A percentile compares a stretch with the other conserved stretches of the same genome.
These are phyloP conservation scores for Pipa parva DNA, from an alignment of 2,113 vertebrate genomes.

Conservation along the genomic window DNA sequence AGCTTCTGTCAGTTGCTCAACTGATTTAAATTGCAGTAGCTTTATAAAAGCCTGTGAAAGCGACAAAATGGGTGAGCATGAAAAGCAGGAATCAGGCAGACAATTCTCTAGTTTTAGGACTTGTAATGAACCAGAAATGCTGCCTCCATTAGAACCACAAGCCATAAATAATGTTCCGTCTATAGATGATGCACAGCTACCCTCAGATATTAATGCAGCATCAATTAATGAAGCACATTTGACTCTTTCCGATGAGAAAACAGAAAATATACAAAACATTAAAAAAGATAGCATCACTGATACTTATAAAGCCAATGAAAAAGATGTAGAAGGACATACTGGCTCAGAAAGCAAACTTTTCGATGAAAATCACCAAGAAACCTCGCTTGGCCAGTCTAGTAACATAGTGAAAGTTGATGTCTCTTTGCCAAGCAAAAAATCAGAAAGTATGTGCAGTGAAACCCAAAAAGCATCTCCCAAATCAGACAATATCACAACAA, in stretches of 20 bases:
- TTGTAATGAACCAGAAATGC: constrained; percentile 29
- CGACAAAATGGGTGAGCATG: constrained; percentile 7
- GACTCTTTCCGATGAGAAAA: constrained; percentile 43
- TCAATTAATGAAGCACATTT: constrained; percentile 31
- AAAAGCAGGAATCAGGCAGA: constrained; percentile 31
- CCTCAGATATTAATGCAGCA: not conserved
- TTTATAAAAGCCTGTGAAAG: not conserved
- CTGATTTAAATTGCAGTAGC: constrained; percentile 20
- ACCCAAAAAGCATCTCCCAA: not conserved
- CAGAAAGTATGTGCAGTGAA: not conserved
- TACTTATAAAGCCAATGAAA: constrained; percentile 36
- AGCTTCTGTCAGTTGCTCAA: not conserved
- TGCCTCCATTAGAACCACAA: not conserved
- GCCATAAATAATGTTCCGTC: constrained; percentile 19
- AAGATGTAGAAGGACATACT: not conserved
- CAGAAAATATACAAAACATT: constrained; percentile 40
- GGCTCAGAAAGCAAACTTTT: not conserved
- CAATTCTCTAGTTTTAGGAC: constrained; percentile 30
- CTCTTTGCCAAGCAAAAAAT: constrained; percentile 1
- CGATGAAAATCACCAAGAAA: not conserved
- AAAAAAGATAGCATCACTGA: constrained; percentile 46
- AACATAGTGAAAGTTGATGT: not conserved
- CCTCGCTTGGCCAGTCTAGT: not conserved
- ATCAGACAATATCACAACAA: not conserved
- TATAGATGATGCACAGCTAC: not conserved